phyloP scores from a whole-genome alignment of 2,113 vertebrate genomes.

The Cottus gobio region DNA sequence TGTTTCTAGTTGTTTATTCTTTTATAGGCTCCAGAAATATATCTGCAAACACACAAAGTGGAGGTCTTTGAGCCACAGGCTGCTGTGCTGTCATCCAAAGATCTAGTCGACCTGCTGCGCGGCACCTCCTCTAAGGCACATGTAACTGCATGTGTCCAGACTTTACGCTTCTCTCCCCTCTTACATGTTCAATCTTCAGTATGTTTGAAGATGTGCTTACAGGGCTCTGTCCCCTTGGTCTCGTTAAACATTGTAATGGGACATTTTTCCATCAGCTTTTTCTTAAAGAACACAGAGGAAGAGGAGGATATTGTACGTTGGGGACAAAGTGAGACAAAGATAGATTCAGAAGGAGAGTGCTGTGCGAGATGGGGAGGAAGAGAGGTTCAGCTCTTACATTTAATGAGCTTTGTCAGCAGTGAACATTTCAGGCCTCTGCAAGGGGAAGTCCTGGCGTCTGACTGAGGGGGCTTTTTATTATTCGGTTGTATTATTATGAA shows the following conservation, averaged over 20 bases:
- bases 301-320: slow-evolving; percentile 5
- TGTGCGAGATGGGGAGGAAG: slow-evolving; percentile 4
- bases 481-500: not conserved
- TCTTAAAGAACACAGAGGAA: slow-evolving; percentile 23
- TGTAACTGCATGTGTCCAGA: slow-evolving; percentile 35
- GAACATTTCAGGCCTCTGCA: slow-evolving; percentile 13
- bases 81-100: slow-evolving; percentile 46
- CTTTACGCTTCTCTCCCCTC: not conserved
- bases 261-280: slow-evolving; percentile 19
- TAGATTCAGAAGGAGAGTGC: slow-evolving; percentile 11
- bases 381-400: slow-evolving; percentile 24
- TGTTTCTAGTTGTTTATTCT: not conserved
- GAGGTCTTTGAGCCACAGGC: slow-evolving; percentile 25
- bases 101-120: slow-evolving; percentile 29
- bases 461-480: slow-evolving; percentile 15
- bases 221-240: slow-evolving; percentile 23
- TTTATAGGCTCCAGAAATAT: slow-evolving; percentile 6
- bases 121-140: slow-evolving; percentile 18
- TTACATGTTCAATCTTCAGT: slow-evolving; percentile 32
- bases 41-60: not conserved
- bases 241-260: slow-evolving; percentile 42
- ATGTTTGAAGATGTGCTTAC: slow-evolving; percentile 39
- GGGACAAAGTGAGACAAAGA: slow-evolving; percentile 26
- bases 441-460: not conserved
- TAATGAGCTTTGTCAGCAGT: slow-evolving; percentile 42